Percentiles rank a stretch among this genome's conserved stretches.
Conservation (phyloP, 2,888 invertebrate genomes). For the Bibio marci region DNA sequence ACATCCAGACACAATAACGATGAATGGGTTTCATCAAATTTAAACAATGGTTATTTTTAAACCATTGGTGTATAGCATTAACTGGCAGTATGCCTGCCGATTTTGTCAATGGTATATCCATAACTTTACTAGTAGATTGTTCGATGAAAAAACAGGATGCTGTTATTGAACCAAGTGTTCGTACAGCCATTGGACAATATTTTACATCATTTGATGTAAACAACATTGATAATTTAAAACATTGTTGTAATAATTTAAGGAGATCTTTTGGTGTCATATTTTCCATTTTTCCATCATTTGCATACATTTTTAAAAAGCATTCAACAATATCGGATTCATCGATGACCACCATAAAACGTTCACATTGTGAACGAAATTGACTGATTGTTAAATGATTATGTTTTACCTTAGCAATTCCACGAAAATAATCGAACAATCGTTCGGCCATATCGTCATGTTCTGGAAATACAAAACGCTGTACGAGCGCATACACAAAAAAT, state of each 20-base stretch:
- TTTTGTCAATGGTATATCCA: too few species aligned
- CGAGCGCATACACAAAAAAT: too few species aligned
- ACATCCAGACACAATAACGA: slow-evolving; percentile 34
- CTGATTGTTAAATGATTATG: slow-evolving; percentile 41
- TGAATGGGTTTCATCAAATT: slow-evolving; percentile 60
- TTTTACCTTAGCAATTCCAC: slow-evolving; percentile 39
- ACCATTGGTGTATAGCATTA: slow-evolving; percentile 20
- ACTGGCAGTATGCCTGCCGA: too few species aligned
- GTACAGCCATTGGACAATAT: slow-evolving; percentile 23
- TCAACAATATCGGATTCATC: slow-evolving; percentile 44
- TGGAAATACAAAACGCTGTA: slow-evolving; percentile 61
- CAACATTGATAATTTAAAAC: slow-evolving; percentile 62
- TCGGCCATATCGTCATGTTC: slow-evolving; percentile 53
- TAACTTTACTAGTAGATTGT: slow-evolving; percentile 44
- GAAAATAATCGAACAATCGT: slow-evolving; percentile 48
- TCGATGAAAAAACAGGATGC: slow-evolving; percentile 70
- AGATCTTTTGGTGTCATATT: slow-evolving; percentile 46
- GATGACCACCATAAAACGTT: slow-evolving; percentile 38
- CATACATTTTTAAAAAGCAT: slow-evolving; percentile 49
- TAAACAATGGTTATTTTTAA: slow-evolving; percentile 53
- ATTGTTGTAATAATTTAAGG: slow-evolving; percentile 46
- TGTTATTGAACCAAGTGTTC: slow-evolving; percentile 53
- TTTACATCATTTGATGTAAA: too few species aligned
- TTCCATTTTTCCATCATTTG: slow-evolving; percentile 34
- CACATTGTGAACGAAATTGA: slow-evolving; percentile 57